Conservation (phyloP, 1,140 invertebrate species). For the Heliconius congener region DNA sequence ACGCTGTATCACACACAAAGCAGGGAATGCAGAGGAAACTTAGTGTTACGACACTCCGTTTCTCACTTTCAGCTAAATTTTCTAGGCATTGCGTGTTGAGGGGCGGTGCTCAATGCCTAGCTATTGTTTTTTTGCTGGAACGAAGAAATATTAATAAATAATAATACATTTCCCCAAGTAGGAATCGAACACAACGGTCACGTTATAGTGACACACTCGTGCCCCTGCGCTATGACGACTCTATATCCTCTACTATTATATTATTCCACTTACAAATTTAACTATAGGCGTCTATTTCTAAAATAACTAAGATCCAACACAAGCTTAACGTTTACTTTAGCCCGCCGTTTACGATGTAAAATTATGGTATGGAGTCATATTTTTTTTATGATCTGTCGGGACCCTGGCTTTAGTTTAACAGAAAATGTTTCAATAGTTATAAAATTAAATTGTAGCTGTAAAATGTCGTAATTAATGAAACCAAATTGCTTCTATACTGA, state of each 20-base stretch:
- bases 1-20: no score
- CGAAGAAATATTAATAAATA: no score
- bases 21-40: no score
- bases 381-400: constrained; percentile 57
- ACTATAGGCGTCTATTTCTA: constrained; percentile 14
- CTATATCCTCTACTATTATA: background rate
- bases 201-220: no score
- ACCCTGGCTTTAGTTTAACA: constrained; percentile 54
- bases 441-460: constrained; percentile 72
- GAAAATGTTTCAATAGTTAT: constrained; percentile 68
- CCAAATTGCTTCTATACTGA: constrained; percentile 70
- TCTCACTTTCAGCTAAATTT: no score
- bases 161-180: no score
- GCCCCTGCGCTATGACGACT: no score
- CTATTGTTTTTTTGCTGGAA: no score
- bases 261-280: constrained; percentile 9
- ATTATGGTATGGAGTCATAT: constrained; percentile 65
- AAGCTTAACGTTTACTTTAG: constrained; percentile 44
- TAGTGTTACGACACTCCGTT: no score
- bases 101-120: no score
- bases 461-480: constrained; percentile 76
- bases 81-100: no score
- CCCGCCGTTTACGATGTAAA: constrained; percentile 59
- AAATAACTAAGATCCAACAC: constrained; percentile 20
- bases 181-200: no score